A percentile compares a stretch with the other conserved stretches of the same genome.
Conservation (phyloP, 2,113 vertebrate species). For the Apistogramma diplotaenia region DNA sequence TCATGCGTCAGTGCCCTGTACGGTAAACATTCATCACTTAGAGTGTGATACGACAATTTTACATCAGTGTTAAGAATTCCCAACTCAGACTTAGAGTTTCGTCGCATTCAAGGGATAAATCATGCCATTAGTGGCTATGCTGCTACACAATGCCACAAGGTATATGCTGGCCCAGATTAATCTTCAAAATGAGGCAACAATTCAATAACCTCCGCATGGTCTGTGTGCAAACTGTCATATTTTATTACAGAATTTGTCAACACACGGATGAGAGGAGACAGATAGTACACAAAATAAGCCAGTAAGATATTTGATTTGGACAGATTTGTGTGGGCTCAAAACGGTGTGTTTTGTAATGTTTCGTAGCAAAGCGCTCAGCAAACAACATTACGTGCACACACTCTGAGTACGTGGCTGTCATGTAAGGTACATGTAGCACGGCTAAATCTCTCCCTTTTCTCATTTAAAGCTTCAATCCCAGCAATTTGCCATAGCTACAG, state of each 20-base stretch:
- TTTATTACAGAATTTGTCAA: constrained; percentile 49
- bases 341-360: constrained; percentile 15
- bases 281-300: constrained; percentile 30
- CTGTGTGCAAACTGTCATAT: constrained; percentile 45
- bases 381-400: constrained; percentile 25
- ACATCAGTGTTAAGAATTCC: constrained; percentile 26
- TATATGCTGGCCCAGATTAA: constrained; percentile 52
- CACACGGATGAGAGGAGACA: constrained; percentile 9
- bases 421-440: not conserved
- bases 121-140: constrained; percentile 40
- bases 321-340: constrained; percentile 40
- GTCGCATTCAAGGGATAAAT: constrained; percentile 49
- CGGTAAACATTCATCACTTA: constrained; percentile 18
- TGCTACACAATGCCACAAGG: constrained; percentile 44
- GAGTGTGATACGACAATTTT: constrained; percentile 17
- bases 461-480: constrained; percentile 6
- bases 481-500: not conserved
- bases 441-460: constrained; percentile 13
- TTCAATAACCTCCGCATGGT: constrained; percentile 45
- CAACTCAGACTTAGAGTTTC: not conserved
- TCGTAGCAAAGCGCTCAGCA: constrained; percentile 18
- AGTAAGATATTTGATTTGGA: constrained; percentile 46
- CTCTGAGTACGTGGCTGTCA: constrained; percentile 32
- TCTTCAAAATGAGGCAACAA: constrained; percentile 52
- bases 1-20: not conserved